phyloP scores from a whole-genome alignment of 2,113 vertebrate species.

The Aegithalos caudatus region DNA sequence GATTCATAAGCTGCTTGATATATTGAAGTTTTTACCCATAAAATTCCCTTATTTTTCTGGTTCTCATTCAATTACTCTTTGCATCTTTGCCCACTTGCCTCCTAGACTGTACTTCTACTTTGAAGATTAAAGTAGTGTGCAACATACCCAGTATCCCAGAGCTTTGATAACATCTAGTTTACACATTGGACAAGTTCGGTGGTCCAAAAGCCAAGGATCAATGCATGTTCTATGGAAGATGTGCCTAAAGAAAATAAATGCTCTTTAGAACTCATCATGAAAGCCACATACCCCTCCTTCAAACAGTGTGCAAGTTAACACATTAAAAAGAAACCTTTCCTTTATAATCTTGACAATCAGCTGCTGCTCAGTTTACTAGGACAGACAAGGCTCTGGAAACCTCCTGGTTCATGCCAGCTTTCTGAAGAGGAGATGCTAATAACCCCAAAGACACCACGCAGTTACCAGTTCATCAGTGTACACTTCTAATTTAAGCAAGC shows the following conservation, averaged over 20 bases:
- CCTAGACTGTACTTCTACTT: background rate
- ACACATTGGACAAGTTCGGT: conserved; percentile 84
- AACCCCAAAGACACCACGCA: background rate
- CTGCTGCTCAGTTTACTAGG: background rate
- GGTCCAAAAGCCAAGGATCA: conserved; percentile 83
- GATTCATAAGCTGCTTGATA: background rate
- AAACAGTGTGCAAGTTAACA: background rate
- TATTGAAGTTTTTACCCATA: background rate
- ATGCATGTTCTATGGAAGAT: conserved; percentile 82
- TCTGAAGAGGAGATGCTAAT: background rate
- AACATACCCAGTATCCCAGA: conserved; percentile 82
- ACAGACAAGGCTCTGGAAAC: background rate
- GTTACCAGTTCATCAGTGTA: background rate
- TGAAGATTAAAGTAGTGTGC: conserved; percentile 27
- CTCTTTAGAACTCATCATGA: background rate
- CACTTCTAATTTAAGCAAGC: background rate
- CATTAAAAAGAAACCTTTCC: background rate
- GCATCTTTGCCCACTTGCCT: background rate
- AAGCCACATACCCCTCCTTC: background rate
- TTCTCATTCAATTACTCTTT: background rate
- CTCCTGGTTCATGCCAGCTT: background rate
- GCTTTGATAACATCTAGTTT: conserved; percentile 86
- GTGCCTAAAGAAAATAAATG: conserved; percentile 75
- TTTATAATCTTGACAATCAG: background rate
- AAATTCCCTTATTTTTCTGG: background rate